Evolutionary conservation across 2,888 invertebrate species (phyloP), one percentile per base, ranked within the genome.

Genomic region (Drosophila sordidula): DNA sequence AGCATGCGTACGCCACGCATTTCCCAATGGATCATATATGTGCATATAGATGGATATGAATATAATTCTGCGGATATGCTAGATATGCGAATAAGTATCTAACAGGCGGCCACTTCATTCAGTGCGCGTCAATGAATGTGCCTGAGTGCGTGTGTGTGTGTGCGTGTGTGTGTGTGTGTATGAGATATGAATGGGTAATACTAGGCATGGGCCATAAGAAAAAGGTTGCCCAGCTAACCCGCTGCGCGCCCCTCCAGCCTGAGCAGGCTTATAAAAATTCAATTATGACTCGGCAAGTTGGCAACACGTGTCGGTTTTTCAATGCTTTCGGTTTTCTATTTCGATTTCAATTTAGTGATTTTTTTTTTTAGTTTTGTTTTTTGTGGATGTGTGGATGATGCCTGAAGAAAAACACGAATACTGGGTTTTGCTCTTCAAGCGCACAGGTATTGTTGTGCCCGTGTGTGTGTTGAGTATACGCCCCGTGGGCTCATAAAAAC

Each of bases 271-370:
- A 82, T 80, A 86, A 83, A 73, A 79, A 71, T 72, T 84, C 81
- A 89, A 87, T 84, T 85, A 89, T 83, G 83, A 89, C 87, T 87
- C 49, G 83, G 56, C 83, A 83, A 78, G 52, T 75, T 75, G 75
- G 70, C 75, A 78, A 89, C 82, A 82, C 82, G 89, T 89, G 82
- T 82, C 76, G 58, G 9, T 51, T 68, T 50, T 57, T 66, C 29
- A 61, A 70, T 79, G 61, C 62, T 39, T 61, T 69, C 44, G 58
- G 68, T 71, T 80, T 85, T 80, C 78, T 77, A 81, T 81, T 73
- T 78, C 70, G 34, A 47, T 67, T 54, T 46, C 16, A 18, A 3
- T 54, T 39, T 56, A 34, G 38, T 34, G n/a, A 41, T 46, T 51
- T 46, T 18, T 22, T 50, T 12, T 36, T 54, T 12, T 25, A 11